Evolutionary conservation across 2,888 invertebrate genomes (phyloP), one percentile per base, ranked within the genome.

Genomic region (Andricus quercusramuli): DNA sequence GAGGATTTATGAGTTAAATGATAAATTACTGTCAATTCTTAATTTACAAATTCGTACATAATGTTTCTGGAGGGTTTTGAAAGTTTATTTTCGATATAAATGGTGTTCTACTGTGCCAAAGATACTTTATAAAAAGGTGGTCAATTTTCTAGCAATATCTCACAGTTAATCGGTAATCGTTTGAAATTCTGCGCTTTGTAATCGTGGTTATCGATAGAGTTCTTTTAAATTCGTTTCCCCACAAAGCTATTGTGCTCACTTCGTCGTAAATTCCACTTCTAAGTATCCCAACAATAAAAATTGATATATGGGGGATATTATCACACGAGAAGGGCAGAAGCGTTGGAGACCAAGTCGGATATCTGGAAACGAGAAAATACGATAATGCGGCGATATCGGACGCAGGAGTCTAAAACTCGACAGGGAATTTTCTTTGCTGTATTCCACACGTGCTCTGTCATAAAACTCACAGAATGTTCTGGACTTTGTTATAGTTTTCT

Each of bases 291-390:
- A 74, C 74, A 74, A 74, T 74, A 74, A 74, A 74, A 74, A 15
- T 56, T 74, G 74, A 74, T 74, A 74, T 74, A 74, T 74, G 51
- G 74, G 22, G 56, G 32, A 74, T 56, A 74, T 74, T 74, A 74
- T 74, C 74, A 32, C 20, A 74, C 32, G 32, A 32, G 32, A 74
- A 56, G 56, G 74, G 56, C 32, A 70, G 44, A 66, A 41, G 66
- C n/a, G 66, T 66, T 66, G 66, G 66, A 66, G 74, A 56, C 74
- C 74, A 74, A 74, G 74, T 74, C 56, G 56, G 56, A 74, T 74
- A 74, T 74, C 74, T 56, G 74, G n/a, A 74, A 74, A 74, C 32
- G 74, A 74, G 74, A 56, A 74, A 74, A 74, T 74, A 74, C 74
- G 74, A 74, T 56, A 56, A 29, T 51, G 56, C 32, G 15, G 5